Evolutionary conservation across 2,888 invertebrate genomes (phyloP), one percentile per base, ranked within the genome.

Genomic region (Incurvaria masculella): DNA sequence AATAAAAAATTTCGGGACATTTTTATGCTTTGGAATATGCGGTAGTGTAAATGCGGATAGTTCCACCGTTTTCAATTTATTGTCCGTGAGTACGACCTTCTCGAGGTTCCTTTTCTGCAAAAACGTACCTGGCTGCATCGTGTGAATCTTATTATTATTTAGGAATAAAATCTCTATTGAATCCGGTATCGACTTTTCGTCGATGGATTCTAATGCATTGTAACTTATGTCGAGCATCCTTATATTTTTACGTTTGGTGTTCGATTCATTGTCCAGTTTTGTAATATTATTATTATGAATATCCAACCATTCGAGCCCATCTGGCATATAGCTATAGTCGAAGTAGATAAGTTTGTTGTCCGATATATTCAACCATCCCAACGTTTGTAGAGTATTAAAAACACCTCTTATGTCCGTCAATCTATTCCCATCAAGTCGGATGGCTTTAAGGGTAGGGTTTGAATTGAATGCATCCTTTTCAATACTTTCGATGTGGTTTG

Each of bases 331-430:
- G 56, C 87, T 86, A 64, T 88, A 91, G 68, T 91, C 91, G 67
- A 91, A 89, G 80, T 87, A 86, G 57, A 84, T 79, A 56, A 91
- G 79, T 61, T 83, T 84, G 68, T 91, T 91, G 66, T 88, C 85
- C 17, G 89, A 89, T 59, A 91, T 87, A 68, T 91, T 91, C 21
- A 91, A 74, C 88, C 89, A 89, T 46, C 88, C 85, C 39, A 91
- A 81, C 53, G 84, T 85, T 60, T 83, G 83, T 56, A 91, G 72
- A 61, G 84, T 86, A 55, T 82, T 85, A 67, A 90, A 89, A 59
- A 88, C 85, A 44, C 88, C 88, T 66, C 87, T 84, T 57, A 91
- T 88, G 59, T 89, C 88, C 51, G 84, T 83, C 50, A 91, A 73
- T 65, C 82, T 81, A 68, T 92, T 92, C 51, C 87, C 86, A 71